Conservation (phyloP, 2,113 vertebrate species). For the Tychaedon coryphoeus region DNA sequence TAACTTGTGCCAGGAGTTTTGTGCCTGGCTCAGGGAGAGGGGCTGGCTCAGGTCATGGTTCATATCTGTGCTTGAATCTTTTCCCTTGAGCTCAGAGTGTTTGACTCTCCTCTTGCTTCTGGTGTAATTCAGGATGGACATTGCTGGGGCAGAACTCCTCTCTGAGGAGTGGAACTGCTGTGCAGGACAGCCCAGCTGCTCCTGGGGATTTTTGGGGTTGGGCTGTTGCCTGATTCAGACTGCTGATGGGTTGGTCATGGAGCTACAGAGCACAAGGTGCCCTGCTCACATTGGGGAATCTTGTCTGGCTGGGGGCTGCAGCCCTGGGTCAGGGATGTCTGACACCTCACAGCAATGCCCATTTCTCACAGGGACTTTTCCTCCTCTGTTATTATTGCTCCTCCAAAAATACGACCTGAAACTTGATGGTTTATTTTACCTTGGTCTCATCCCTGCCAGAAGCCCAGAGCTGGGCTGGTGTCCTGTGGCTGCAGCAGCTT, state of each 20-base stretch:
- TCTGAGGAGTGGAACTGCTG: not conserved
- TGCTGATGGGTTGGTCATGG: not conserved
- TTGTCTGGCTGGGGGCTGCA: accelerated
- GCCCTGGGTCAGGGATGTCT: not conserved
- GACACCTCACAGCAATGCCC: accelerated
- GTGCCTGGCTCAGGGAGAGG: not conserved
- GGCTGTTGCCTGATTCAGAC: accelerated
- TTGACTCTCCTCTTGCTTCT: not conserved
- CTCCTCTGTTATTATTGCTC: not conserved
- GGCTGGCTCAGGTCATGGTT: not conserved
- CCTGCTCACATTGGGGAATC: accelerated
- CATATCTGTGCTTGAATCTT: not conserved
- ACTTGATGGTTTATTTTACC: not conserved
- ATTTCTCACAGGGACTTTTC: not conserved
- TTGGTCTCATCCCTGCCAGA: not conserved
- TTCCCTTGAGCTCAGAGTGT: no score
- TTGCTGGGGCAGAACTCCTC: not conserved
- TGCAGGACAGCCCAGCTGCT: not conserved
- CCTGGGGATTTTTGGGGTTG: accelerated
- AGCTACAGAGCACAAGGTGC: not conserved
- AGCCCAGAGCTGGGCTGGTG: accelerated
- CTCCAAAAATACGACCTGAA: not conserved
- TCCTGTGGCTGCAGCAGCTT: accelerated
- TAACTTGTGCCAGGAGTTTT: not conserved
- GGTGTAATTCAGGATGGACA: not conserved